Base-by-base conservation (phyloP, 2,888 invertebrate species). In the Chouioia cunea region DNA sequence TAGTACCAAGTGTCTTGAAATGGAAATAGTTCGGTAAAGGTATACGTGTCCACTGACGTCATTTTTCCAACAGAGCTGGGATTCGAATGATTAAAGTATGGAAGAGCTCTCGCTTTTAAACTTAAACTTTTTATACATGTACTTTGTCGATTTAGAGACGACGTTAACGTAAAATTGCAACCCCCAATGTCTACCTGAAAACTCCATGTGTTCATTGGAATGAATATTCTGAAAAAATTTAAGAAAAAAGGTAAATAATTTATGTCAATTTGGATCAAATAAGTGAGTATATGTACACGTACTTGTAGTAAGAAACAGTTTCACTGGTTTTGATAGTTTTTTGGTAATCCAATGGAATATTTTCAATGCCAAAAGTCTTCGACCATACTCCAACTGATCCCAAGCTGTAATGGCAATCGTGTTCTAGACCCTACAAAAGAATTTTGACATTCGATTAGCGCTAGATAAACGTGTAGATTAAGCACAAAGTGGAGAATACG, bases 351-450 rank as follows among this genome's bases (percentile, higher is more conserved):
- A 86, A 78, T 36, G 85, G 85, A 75, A 88, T 83, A 68, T 83
- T 85, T 63, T 83, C 79, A 59, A 87, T 83, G 27, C 82, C 83
- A 59, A 82, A 81, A 6, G 82, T 81, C 77, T 85, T 86, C 27
- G 81, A 83, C 88, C 88, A 88, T 65, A 86, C 76, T n/a, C 86
- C 87, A 48, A 88, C 83, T 3, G 87, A 87, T 43, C 87, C 87
- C 70, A 88, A 79, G 73, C 87, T 87, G 74, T 88, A 88, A 64
- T 82, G 85, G 71, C 88, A 88, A 77, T 86, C 86, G 75, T 86
- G 86, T 6, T 86, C 85, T 50, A 88, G 80, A 0, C 87, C 88
- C 87, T 87, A 6, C 64, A 57, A 72, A 65, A 46, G 63, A 58
- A 18, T 4, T 59, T 15, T 36, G 23, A 16, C 47, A 47, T 60